Evolutionary conservation across 2,797 vertebrate species (phyloP).

Genomic region (Phoeniculus purpureus): DNA sequence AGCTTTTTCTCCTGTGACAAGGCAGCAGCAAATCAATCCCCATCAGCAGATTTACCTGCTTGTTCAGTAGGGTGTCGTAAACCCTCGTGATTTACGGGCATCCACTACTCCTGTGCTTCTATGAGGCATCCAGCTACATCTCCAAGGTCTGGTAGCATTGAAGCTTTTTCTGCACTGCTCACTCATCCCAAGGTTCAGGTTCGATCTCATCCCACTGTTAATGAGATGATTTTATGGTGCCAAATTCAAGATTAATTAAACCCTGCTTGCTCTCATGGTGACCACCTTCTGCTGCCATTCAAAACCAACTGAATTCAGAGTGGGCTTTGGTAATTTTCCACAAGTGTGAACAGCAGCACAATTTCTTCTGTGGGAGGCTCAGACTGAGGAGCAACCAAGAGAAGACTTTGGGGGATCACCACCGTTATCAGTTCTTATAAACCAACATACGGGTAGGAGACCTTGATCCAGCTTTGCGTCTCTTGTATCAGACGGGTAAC

Average conservation of each 20-base stretch:
- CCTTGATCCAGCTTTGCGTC: not conserved
- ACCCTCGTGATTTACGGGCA: constrained; percentile 33
- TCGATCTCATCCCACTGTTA: not conserved
- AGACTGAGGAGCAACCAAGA: not conserved
- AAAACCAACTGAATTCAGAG: not conserved
- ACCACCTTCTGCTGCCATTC: not conserved
- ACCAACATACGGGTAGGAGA: rapidly evolving
- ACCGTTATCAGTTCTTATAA: not conserved
- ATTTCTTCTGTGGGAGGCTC: not conserved
- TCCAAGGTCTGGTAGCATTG: not conserved
- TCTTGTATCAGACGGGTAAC: not conserved
- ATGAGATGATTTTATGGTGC: constrained; percentile 1
- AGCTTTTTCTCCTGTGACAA: constrained; percentile 13
- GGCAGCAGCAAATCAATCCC: constrained; percentile 31
- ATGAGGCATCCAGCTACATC: not conserved
- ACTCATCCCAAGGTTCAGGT: not conserved
- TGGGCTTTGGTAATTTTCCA: not conserved
- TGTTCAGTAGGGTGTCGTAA: constrained; percentile 3
- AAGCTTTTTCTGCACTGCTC: not conserved
- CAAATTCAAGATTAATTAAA: not conserved
- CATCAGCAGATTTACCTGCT: constrained; percentile 42
- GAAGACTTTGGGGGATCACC: not conserved
- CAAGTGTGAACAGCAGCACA: not conserved
- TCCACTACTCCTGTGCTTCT: not conserved
- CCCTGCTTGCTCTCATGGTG: not conserved